phyloP scores from a whole-genome alignment of 2,113 vertebrate genomes.

The Peromyscus polionotus region DNA sequence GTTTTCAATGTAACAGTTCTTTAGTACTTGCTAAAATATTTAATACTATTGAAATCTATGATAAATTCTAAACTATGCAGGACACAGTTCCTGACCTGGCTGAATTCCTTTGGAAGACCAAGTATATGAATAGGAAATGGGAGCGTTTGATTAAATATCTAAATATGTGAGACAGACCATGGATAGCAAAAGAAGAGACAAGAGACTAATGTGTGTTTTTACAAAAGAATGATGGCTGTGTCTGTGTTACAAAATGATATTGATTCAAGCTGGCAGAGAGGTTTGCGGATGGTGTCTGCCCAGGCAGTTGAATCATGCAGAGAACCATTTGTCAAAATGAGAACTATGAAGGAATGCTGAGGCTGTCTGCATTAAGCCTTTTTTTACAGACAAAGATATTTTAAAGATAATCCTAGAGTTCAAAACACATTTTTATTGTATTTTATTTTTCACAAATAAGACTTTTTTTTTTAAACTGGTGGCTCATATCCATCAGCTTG shows the following conservation, averaged over 20 bases:
- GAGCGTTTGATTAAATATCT: constrained; percentile 21
- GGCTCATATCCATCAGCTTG: not conserved
- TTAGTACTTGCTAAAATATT: not conserved
- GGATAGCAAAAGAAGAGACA: not conserved
- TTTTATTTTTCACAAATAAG: not conserved
- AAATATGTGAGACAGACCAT: constrained; percentile 13
- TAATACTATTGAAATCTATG: not conserved
- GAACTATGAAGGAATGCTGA: constrained; percentile 44
- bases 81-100: not conserved
- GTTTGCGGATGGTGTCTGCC: constrained; percentile 19
- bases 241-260: constrained; percentile 53
- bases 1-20: not conserved
- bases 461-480: not conserved
- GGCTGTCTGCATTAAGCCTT: constrained; percentile 34
- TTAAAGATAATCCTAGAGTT: constrained; percentile 68
- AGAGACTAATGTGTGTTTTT: constrained; percentile 69
- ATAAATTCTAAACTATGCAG: constrained; percentile 4
- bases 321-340: constrained; percentile 70
- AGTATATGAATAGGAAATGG: not conserved
- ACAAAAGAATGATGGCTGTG: constrained; percentile 61
- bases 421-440: constrained; percentile 12
- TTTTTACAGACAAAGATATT: constrained; percentile 49
- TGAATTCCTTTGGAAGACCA: constrained; percentile 4
- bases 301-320: constrained; percentile 27
- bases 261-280: constrained; percentile 69